Percentiles rank a stretch among this genome's conserved stretches.
Conservation (phyloP, 2,797 vertebrate genomes). For the Lithobates sylvaticus region DNA sequence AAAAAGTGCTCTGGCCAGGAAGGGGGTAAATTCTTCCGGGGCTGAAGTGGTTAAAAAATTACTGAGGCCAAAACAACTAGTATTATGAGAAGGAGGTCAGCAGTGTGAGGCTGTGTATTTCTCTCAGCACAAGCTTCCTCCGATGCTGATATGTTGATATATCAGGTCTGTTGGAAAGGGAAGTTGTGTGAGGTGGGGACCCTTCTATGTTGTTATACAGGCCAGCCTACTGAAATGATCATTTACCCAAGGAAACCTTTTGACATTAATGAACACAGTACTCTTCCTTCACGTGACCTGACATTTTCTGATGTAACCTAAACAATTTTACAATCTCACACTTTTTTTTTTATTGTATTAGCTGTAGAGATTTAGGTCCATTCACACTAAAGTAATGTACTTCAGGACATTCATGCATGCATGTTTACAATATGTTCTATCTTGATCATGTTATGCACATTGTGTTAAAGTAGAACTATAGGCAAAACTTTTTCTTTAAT, state of each 20-base stretch:
- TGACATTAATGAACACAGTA: background rate
- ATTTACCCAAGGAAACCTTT: too few species aligned
- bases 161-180: background rate
- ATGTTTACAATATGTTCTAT: too few species aligned
- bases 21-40: too few species aligned
- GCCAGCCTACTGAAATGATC: background rate
- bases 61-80: background rate
- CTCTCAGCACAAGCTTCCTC: background rate
- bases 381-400: too few species aligned
- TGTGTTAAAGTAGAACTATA: too few species aligned
- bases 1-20: too few species aligned
- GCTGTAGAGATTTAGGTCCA: too few species aligned
- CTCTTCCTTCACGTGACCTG: background rate
- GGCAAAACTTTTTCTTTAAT: too few species aligned
- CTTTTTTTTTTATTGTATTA: too few species aligned
- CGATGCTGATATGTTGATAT: background rate
- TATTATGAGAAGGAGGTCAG: background rate
- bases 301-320: background rate
- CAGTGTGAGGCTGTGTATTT: background rate
- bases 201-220: background rate
- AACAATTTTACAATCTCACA: too few species aligned
- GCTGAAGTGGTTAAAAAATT: background rate
- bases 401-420: too few species aligned
- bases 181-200: background rate
- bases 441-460: too few species aligned